Evolutionary conservation across 2,113 vertebrate genomes (phyloP).

Genomic region (Ophthalmolycus amberensis): DNA sequence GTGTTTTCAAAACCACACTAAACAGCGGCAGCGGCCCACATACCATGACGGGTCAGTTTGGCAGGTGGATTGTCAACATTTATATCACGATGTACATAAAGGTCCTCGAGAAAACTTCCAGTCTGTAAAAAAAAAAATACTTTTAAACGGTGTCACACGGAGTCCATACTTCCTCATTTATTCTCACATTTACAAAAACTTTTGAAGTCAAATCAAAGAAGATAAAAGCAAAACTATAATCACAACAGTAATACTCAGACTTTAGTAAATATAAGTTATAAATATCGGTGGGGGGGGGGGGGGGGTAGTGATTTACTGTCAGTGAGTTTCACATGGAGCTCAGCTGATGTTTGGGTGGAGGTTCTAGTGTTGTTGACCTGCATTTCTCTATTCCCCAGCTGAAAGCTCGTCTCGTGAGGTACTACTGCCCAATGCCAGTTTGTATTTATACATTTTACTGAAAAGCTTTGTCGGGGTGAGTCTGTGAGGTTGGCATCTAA

Average conservation of each 20-base stretch:
- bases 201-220: not conserved
- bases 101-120: not conserved
- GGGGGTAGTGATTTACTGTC: conserved; percentile 11
- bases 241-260: conserved; percentile 39
- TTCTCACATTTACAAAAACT: conserved; percentile 46
- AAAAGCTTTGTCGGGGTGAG: not conserved
- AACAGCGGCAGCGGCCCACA: conserved; percentile 33
- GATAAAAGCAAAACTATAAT: conserved; percentile 35
- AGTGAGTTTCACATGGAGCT: conserved; percentile 25
- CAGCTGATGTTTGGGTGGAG: conserved; percentile 2
- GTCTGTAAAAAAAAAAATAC: not conserved
- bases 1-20: conserved; percentile 29
- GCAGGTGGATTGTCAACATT: conserved; percentile 33
- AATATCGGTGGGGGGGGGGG: conserved; percentile 45
- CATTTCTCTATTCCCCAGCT: not conserved
- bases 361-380: conserved; percentile 22
- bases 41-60: conserved; percentile 1
- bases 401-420: conserved; percentile 6
- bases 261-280: conserved; percentile 63
- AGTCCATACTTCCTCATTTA: not conserved
- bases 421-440: not conserved
- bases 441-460: not conserved
- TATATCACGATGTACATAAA: conserved; percentile 31
- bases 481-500: not conserved
- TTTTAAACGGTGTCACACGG: not conserved